Evolutionary conservation across 2,888 invertebrate species (phyloP).

Genomic region (Hirtodrosophila cameraria): DNA sequence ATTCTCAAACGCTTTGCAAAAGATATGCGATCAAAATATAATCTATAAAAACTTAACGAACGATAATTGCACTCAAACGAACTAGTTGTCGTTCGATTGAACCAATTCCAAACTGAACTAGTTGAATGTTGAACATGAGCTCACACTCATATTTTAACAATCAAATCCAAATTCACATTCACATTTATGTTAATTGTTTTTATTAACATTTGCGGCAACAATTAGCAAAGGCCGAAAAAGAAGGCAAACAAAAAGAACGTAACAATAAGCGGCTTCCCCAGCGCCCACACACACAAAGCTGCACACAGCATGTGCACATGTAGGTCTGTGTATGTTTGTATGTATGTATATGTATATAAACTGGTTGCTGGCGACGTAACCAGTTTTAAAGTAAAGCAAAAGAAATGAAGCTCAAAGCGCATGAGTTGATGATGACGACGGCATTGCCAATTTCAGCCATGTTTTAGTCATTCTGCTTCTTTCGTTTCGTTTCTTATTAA

Average conservation of each 20-base stretch:
- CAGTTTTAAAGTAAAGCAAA: slow-evolving; percentile 55
- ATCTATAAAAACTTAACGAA: too few species aligned
- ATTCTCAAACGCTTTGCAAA: too few species aligned
- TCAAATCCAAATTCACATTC: not conserved
- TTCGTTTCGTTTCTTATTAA: not conserved
- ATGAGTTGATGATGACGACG: slow-evolving; percentile 30
- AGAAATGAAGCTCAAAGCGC: slow-evolving; percentile 45
- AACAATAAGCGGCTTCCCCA: slow-evolving; percentile 56
- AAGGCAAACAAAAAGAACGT: slow-evolving; percentile 24
- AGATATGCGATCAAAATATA: too few species aligned
- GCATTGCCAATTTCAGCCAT: slow-evolving; percentile 47
- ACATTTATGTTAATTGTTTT: slow-evolving; percentile 58
- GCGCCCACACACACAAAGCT: slow-evolving; percentile 16
- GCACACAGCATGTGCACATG: not conserved
- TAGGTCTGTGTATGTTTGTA: too few species aligned
- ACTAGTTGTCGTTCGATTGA: too few species aligned
- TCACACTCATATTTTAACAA: slow-evolving; percentile 16
- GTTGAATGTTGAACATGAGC: slow-evolving; percentile 16
- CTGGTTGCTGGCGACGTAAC: slow-evolving; percentile 63
- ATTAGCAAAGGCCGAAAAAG: slow-evolving; percentile 44
- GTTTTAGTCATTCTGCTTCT: slow-evolving; percentile 29
- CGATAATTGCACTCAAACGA: too few species aligned
- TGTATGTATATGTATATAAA: slow-evolving; percentile 27
- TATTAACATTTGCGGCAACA: slow-evolving; percentile 67
- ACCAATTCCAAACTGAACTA: not conserved